Evolutionary conservation across 2,888 invertebrate species (phyloP).

Genomic region (Tipula helvola): DNA sequence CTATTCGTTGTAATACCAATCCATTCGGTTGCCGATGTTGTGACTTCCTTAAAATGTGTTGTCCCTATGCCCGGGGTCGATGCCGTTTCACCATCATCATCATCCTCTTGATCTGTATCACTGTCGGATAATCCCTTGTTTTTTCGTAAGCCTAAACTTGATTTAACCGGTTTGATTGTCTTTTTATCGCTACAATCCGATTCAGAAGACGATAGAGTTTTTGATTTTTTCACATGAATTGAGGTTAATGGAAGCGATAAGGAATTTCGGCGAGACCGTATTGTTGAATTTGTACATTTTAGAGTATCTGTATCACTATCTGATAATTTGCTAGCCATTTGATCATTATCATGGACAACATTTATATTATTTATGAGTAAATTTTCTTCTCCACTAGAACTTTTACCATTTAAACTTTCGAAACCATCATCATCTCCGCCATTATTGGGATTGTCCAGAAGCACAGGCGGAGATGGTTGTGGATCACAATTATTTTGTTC

Average conservation of each 20-base stretch:
- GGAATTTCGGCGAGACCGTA: not conserved
- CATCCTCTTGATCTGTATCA: constrained; percentile 36
- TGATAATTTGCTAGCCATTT: not conserved
- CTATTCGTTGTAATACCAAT: constrained; percentile 82
- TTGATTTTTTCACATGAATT: not conserved
- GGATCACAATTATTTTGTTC: constrained; percentile 4
- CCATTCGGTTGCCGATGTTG: constrained; percentile 65
- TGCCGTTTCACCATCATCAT: constrained; percentile 46
- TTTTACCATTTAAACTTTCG: constrained; percentile 73
- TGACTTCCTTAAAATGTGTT: constrained; percentile 41
- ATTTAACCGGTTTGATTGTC: not conserved
- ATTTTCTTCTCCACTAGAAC: constrained; percentile 48
- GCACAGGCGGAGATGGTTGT: not conserved
- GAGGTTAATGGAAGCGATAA: not conserved
- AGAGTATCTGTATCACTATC: constrained; percentile 15
- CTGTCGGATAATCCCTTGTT: constrained; percentile 23
- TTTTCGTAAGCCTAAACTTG: not conserved
- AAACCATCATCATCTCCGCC: constrained; percentile 65
- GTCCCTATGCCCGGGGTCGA: constrained; percentile 38
- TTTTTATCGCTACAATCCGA: not conserved
- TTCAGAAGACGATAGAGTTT: not conserved
- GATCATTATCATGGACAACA: constrained; percentile 6
- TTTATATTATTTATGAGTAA: constrained; percentile 17
- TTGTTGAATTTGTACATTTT: not conserved
- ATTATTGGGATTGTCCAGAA: not conserved